Conservation (phyloP, 1,140 invertebrate species). For the Saccostrea cuccullata region DNA sequence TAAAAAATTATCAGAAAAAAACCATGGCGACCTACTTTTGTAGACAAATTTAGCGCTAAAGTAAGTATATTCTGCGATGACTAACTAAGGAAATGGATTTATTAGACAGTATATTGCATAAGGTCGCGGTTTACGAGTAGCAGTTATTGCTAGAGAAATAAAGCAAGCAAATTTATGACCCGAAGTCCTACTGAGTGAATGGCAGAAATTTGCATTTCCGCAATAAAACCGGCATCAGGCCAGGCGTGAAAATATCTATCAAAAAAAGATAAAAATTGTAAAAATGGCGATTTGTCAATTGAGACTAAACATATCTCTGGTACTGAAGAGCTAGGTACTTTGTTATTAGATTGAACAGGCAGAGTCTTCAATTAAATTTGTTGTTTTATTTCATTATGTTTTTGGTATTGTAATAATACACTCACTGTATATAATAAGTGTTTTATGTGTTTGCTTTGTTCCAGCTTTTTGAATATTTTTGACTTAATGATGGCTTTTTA, state of each 20-base stretch:
- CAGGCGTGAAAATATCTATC: conserved; percentile 3
- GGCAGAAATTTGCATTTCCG: neutral
- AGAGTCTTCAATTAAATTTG: no score
- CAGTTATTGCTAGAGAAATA: neutral
- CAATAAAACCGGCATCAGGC: neutral
- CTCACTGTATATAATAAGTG: no score
- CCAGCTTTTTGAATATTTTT: no score
- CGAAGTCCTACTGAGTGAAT: neutral
- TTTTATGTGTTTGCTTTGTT: no score
- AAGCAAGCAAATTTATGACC: neutral
- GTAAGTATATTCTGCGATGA: neutral
- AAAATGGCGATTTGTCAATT: neutral
- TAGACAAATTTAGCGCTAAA: no score
- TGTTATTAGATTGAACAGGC: no score
- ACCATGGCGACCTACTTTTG: no score
- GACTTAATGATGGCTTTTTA: no score
- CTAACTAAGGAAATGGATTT: conserved; percentile 17
- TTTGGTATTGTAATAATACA: no score
- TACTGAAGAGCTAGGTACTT: neutral
- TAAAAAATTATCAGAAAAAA: no score
- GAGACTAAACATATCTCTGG: neutral
- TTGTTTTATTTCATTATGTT: no score
- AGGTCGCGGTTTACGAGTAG: neutral
- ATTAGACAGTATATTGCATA: conserved; percentile 4
- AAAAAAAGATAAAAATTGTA: neutral